Evolutionary conservation across 2,888 invertebrate genomes (phyloP).

Genomic region (Eristalis intricaria): DNA sequence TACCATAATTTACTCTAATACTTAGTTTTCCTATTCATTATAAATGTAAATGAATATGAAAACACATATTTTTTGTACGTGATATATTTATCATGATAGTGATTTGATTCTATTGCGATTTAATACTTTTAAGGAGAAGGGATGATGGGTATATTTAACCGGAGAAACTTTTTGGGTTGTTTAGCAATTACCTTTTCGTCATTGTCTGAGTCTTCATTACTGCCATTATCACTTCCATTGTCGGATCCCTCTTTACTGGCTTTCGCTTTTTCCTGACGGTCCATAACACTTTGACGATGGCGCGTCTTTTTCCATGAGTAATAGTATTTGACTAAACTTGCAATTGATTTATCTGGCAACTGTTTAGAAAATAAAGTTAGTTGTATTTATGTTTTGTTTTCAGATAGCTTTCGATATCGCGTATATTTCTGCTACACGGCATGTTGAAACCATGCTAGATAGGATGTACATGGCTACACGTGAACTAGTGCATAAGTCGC

Average conservation of each 20-base stretch:
- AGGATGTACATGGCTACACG: too few species aligned
- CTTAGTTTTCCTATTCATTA: too few species aligned
- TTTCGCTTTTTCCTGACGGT: slow-evolving; percentile 86
- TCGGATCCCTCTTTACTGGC: slow-evolving; percentile 86
- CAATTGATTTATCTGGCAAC: slow-evolving; percentile 98
- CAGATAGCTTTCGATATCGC: too few species aligned
- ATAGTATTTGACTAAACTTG: slow-evolving; percentile 97
- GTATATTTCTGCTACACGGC: too few species aligned
- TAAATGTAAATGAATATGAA: too few species aligned
- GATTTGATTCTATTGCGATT: neutral
- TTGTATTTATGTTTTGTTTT: neutral
- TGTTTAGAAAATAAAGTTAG: slow-evolving; percentile 79
- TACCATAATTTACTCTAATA: too few species aligned
- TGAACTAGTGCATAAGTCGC: too few species aligned
- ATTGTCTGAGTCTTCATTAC: slow-evolving; percentile 92
- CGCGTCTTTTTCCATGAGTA: slow-evolving; percentile 99
- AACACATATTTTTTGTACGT: too few species aligned
- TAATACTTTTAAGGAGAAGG: slow-evolving; percentile 2
- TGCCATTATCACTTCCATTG: slow-evolving; percentile 91
- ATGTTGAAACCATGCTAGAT: too few species aligned
- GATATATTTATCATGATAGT: too few species aligned
- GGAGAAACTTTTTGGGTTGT: slow-evolving; percentile 2
- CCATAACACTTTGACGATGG: slow-evolving; percentile 96
- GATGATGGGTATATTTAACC: slow-evolving; percentile 34
- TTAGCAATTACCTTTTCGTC: slow-evolving; percentile 89